These are phyloP conservation scores for Botrylloides violaceus DNA, from an alignment of 23 tunicate species.

Conservation along the genomic window DNA sequence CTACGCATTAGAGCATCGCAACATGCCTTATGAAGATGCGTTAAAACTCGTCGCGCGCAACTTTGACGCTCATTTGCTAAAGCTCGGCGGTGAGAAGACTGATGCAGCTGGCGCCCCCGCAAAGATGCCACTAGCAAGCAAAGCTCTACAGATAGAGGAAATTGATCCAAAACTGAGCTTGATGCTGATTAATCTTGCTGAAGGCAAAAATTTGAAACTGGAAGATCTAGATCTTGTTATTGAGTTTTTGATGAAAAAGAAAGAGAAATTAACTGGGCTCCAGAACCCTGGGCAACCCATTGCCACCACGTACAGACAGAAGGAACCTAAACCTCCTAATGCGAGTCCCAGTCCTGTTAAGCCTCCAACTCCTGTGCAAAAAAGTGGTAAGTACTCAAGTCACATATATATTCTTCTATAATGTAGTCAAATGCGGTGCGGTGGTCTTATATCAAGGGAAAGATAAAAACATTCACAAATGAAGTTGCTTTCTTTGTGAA, in stretches of 20 bases:
- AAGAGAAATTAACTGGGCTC: slow-evolving; percentile 9
- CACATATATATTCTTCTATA: too few species aligned
- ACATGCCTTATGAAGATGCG: slow-evolving; percentile 31
- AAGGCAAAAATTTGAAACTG: slow-evolving; percentile 17
- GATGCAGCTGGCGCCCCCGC: background rate
- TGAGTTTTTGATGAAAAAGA: background rate
- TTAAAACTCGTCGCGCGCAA: slow-evolving; percentile 21
- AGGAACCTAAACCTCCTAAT: background rate
- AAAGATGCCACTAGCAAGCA: background rate
- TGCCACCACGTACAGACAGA: background rate
- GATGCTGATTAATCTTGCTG: slow-evolving; percentile 19
- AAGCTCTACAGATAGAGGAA: background rate
- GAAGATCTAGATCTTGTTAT: slow-evolving; percentile 18
- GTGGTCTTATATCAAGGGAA: too few species aligned
- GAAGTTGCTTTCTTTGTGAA: too few species aligned
- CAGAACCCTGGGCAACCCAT: background rate
- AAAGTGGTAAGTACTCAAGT: background rate
- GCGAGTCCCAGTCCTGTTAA: slow-evolving; percentile 13
- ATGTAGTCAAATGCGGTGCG: too few species aligned
- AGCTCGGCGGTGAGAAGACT: slow-evolving; percentile 13
- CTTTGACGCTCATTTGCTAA: slow-evolving; percentile 34
- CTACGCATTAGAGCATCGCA: slow-evolving; percentile 30
- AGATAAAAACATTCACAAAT: too few species aligned
- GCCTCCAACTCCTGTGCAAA: slow-evolving; percentile 4
- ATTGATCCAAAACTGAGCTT: slow-evolving; percentile 18